phyloP scores from a whole-genome alignment of 2,113 vertebrate genomes.

The Excalfactoria chinensis region DNA sequence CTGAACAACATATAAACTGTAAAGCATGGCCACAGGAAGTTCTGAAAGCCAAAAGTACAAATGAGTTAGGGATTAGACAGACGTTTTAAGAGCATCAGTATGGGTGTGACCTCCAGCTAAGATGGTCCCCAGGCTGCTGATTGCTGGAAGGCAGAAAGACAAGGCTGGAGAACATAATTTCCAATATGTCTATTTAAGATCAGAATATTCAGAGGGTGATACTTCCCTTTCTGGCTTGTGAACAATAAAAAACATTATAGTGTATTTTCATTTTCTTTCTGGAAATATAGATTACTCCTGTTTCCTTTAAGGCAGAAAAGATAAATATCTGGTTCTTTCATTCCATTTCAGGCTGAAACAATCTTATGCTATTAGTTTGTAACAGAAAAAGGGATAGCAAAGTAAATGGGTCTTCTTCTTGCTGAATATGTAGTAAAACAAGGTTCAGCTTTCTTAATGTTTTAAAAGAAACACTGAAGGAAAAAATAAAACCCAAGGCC shows the following conservation, averaged over 20 bases:
- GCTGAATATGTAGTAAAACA: neutral
- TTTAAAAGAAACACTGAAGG: neutral
- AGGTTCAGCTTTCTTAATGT: neutral
- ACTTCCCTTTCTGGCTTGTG: neutral
- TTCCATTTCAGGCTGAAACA: neutral
- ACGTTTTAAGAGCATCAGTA: neutral
- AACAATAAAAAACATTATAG: neutral
- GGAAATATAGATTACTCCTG: neutral
- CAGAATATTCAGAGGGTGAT: neutral
- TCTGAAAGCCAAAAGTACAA: slow-evolving; percentile 6
- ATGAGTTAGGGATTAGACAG: neutral
- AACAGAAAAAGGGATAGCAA: neutral
- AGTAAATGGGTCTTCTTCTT: neutral
- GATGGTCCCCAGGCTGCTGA: neutral
- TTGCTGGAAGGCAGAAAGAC: neutral
- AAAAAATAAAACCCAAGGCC: neutral
- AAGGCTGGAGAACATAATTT: neutral
- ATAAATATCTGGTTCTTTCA: neutral
- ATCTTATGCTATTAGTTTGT: neutral
- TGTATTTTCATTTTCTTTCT: neutral
- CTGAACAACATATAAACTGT: neutral
- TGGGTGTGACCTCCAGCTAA: neutral
- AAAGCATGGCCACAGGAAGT: neutral
- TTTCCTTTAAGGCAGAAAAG: neutral
- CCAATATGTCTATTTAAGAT: neutral